Conservation (phyloP, 2,113 vertebrate genomes). For the Tringa solitaria region DNA sequence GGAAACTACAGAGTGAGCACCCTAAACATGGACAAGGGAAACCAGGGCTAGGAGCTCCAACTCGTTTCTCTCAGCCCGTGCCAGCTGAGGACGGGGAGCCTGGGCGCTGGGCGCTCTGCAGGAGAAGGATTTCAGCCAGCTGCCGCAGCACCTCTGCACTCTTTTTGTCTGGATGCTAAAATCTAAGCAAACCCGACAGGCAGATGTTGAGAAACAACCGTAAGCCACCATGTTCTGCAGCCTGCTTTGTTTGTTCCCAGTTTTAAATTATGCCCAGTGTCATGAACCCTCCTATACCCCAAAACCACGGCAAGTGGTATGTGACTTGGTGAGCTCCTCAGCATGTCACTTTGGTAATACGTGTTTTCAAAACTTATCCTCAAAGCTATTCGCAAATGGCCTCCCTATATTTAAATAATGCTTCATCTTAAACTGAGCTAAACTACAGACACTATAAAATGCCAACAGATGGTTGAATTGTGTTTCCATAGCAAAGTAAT, state of each 20-base stretch:
- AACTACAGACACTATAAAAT: slow-evolving; percentile 73
- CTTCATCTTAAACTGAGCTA: slow-evolving; percentile 71
- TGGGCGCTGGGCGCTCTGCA: not conserved
- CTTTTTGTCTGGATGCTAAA: not conserved
- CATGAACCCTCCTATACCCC: not conserved
- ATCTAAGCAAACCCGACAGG: not conserved
- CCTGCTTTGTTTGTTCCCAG: not conserved
- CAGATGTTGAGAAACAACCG: not conserved
- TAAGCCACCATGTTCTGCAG: not conserved
- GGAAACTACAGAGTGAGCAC: not conserved
- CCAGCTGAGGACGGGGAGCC: accelerated
- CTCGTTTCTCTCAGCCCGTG: not conserved
- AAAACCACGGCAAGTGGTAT: not conserved
- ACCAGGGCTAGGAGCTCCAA: not conserved
- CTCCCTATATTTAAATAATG: slow-evolving; percentile 69
- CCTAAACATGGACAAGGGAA: not conserved
- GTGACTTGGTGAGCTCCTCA: not conserved
- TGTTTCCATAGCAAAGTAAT: slow-evolving; percentile 85
- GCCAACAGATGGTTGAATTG: slow-evolving; percentile 81
- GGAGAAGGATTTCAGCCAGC: not conserved
- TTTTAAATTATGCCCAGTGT: not conserved
- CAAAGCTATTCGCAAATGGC: slow-evolving; percentile 38
- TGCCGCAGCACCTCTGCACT: not conserved
- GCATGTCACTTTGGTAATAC: not conserved
- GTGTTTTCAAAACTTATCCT: slow-evolving; percentile 42